These are phyloP conservation scores for Pherbina coryleti DNA, from an alignment of 2,888 invertebrate species.

Conservation along the genomic window DNA sequence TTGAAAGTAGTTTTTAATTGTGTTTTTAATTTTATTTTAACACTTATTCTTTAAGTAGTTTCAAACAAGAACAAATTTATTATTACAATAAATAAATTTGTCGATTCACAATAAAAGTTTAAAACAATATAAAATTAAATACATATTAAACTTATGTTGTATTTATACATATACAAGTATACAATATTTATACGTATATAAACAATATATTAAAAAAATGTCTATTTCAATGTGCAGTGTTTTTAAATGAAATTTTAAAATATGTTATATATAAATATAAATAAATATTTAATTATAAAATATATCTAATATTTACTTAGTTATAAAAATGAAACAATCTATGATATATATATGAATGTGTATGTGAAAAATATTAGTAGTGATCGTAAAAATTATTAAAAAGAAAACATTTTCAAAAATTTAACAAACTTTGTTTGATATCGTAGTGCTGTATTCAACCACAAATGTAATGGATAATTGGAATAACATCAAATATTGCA, in stretches of 20 bases:
- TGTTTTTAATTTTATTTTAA: neutral
- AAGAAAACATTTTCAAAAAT: slow-evolving; percentile 25
- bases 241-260: neutral
- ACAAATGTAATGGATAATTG: too few species aligned
- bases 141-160: neutral
- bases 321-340: neutral
- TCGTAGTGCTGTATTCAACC: too few species aligned
- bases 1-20: neutral
- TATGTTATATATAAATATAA: neutral
- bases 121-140: neutral
- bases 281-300: slow-evolving; percentile 7
- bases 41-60: neutral
- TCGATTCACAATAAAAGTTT: neutral
- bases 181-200: neutral
- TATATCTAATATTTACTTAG: neutral
- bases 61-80: neutral
- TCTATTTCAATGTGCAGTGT: slow-evolving; percentile 14
- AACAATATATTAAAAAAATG: neutral
- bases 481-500: too few species aligned
- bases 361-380: slow-evolving; percentile 17
- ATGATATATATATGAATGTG: slow-evolving; percentile 21
- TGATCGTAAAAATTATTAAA: slow-evolving; percentile 4
- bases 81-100: neutral
- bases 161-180: neutral
- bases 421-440: neutral